Evolutionary conservation across 1,140 invertebrate genomes (phyloP).

Genomic region (Pantala flavescens): DNA sequence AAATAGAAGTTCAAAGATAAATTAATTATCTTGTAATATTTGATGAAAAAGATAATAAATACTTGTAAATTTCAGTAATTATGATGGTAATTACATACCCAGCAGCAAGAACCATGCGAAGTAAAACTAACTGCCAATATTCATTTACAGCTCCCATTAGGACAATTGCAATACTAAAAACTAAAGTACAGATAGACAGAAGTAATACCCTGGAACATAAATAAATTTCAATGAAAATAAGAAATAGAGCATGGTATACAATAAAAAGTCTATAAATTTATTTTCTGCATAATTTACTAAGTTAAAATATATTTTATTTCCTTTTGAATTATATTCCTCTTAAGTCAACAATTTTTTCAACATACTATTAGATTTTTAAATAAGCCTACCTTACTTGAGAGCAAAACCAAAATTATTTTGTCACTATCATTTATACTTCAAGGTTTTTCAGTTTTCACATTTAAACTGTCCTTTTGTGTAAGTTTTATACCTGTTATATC

Average conservation of each 20-base stretch:
- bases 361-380: too few relatives aligned
- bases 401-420: too few relatives aligned
- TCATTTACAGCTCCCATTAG: constrained; percentile 71
- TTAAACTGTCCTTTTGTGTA: too few relatives aligned
- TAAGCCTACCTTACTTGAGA: too few relatives aligned
- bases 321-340: too few relatives aligned
- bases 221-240: constrained; percentile 11
- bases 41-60: neutral
- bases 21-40: neutral
- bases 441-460: too few relatives aligned
- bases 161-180: constrained; percentile 73
- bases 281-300: too few relatives aligned
- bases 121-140: constrained; percentile 81
- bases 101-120: constrained; percentile 76
- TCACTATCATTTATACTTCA: too few relatives aligned
- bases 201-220: constrained; percentile 50
- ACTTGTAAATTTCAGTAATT: neutral
- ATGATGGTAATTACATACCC: constrained; percentile 42
- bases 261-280: too few relatives aligned
- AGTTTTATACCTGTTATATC: constrained; percentile 37
- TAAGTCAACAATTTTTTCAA: too few relatives aligned
- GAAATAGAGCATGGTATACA: too few relatives aligned
- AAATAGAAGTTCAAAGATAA: constrained; percentile 10
- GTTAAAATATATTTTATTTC: too few relatives aligned
- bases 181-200: constrained; percentile 60